Evolutionary conservation across 1,140 invertebrate genomes (phyloP).

Genomic region (Hypsibius dujardini): DNA sequence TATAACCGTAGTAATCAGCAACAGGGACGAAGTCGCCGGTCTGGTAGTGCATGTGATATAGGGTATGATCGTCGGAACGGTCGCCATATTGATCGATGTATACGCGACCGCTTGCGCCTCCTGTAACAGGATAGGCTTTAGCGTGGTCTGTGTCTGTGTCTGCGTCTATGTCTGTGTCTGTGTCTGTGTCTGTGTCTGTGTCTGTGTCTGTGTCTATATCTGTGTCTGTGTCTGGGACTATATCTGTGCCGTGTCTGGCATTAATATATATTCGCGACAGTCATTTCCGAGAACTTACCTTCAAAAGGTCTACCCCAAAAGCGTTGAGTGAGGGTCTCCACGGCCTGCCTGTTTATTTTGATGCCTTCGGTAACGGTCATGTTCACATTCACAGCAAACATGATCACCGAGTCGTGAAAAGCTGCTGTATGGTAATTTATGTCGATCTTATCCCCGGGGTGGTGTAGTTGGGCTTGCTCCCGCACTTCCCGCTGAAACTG

Average conservation of each 20-base stretch:
- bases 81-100: constrained; percentile 13
- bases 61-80: constrained; percentile 1
- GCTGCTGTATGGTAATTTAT: constrained; percentile 10
- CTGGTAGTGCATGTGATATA: neutral
- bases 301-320: neutral
- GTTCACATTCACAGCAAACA: constrained; percentile 3
- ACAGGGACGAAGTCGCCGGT: neutral
- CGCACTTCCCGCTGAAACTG: neutral
- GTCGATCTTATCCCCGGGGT: neutral
- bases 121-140: too few relatives aligned
- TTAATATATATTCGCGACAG: too few relatives aligned
- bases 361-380: constrained; percentile 6
- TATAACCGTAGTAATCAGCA: neutral
- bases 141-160: too few relatives aligned
- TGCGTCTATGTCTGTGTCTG: too few relatives aligned
- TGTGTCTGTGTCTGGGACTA: too few relatives aligned
- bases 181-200: too few relatives aligned
- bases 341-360: neutral
- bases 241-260: too few relatives aligned
- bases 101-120: constrained; percentile 1
- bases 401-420: constrained; percentile 15
- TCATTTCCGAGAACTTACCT: too few relatives aligned
- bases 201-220: too few relatives aligned
- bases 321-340: neutral
- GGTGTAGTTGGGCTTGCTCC: neutral